A percentile compares a stretch with the other conserved stretches of the same genome.
These are phyloP conservation scores for Diachasma alloeum DNA, from an alignment of 1,140 invertebrate genomes.

Conservation along the genomic window DNA sequence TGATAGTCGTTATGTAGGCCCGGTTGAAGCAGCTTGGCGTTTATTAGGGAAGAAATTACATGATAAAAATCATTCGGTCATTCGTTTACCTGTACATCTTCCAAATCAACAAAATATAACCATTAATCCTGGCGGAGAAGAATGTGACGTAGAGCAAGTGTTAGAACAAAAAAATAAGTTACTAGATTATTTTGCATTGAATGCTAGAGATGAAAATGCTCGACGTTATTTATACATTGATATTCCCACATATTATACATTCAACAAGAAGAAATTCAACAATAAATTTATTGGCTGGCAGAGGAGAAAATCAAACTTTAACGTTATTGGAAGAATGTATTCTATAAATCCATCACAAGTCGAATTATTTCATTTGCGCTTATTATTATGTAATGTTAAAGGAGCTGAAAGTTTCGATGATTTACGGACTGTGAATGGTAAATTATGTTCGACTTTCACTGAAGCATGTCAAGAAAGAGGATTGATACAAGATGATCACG, in stretches of 20 bases:
- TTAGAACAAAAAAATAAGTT: neutral
- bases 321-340: too few species aligned
- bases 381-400: neutral
- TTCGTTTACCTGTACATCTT: neutral
- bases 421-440: slow-evolving; percentile 15
- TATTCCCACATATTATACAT: neutral
- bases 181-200: too few species aligned
- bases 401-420: slow-evolving; percentile 12
- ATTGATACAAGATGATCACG: slow-evolving; percentile 25
- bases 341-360: too few species aligned
- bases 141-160: neutral
- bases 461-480: slow-evolving; percentile 18
- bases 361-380: too few species aligned
- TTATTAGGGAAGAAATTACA: too few species aligned
- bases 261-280: neutral
- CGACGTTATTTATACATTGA: too few species aligned
- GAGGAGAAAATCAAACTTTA: neutral
- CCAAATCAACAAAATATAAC: neutral
- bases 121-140: neutral
- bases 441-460: too few species aligned
- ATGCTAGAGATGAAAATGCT: too few species aligned
- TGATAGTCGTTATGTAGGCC: too few species aligned
- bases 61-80: neutral
- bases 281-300: neutral
- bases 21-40: too few species aligned